Evolutionary conservation across 2,797 vertebrate genomes (phyloP).

Genomic region (Macroramphosus scolopax): DNA sequence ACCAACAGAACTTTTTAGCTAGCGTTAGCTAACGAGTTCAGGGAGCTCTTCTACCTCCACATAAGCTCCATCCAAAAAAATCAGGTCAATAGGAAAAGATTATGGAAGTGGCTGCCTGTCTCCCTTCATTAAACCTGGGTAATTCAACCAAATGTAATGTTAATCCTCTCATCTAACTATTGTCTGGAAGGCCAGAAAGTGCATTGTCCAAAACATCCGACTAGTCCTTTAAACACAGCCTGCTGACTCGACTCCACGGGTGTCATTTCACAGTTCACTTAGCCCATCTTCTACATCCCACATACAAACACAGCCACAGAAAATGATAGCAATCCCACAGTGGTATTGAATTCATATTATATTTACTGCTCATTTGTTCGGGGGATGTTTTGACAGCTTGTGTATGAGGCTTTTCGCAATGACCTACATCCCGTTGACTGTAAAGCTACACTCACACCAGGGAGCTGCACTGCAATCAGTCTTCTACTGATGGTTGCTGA

Average conservation of each 20-base stretch:
- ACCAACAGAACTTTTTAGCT: too few relatives aligned
- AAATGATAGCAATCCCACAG: background rate
- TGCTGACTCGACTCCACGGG: background rate
- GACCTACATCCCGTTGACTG: slow-evolving; percentile 54
- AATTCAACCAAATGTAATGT: background rate
- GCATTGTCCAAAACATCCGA: background rate
- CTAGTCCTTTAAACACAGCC: slow-evolving; percentile 1
- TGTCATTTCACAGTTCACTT: slow-evolving; percentile 16
- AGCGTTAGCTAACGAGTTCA: too few relatives aligned
- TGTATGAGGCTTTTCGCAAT: slow-evolving; percentile 31
- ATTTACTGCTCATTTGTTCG: slow-evolving; percentile 44
- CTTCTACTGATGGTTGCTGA: slow-evolving; percentile 42
- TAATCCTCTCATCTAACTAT: background rate
- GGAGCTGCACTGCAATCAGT: slow-evolving; percentile 53
- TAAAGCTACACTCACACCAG: slow-evolving; percentile 40
- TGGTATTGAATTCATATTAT: slow-evolving; percentile 29
- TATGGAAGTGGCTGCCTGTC: too few relatives aligned
- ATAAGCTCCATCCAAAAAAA: too few relatives aligned
- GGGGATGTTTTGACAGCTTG: slow-evolving; percentile 50
- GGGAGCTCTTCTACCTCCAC: too few relatives aligned
- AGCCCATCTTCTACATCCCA: background rate
- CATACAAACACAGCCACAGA: background rate
- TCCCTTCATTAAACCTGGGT: too few relatives aligned
- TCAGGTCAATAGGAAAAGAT: too few relatives aligned
- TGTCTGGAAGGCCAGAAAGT: background rate